Evolutionary conservation across 2,113 vertebrate species (phyloP).

Genomic region (Cyanoramphus novaezelandiae): DNA sequence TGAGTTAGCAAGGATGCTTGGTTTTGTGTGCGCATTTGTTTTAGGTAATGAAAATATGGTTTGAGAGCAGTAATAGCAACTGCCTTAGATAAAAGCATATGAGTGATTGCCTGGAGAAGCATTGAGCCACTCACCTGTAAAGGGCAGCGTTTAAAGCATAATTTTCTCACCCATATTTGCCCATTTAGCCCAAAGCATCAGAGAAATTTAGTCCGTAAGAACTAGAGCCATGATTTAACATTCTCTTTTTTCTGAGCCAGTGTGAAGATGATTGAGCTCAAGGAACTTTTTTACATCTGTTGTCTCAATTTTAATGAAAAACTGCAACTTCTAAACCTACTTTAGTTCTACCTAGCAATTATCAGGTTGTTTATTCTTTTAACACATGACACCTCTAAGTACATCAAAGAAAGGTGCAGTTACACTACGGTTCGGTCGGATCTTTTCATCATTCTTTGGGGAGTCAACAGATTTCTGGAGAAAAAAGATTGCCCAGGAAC

Average conservation of each 20-base stretch:
- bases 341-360: constrained; percentile 35
- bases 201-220: neutral
- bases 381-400: constrained; percentile 18
- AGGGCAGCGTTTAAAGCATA: neutral
- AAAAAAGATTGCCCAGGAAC: neutral
- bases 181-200: neutral
- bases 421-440: neutral
- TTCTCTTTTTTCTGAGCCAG: neutral
- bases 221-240: neutral
- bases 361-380: constrained; percentile 28
- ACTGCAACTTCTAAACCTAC: constrained; percentile 33
- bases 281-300: constrained; percentile 6
- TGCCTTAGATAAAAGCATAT: neutral
- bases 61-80: neutral
- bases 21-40: neutral
- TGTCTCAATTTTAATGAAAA: constrained; percentile 39
- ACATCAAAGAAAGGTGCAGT: constrained; percentile 41
- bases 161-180: constrained; percentile 12
- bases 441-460: constrained; percentile 6
- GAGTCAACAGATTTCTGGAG: neutral
- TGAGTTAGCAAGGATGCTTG: neutral
- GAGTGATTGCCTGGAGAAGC: neutral
- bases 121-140: neutral
- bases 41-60: neutral
- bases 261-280: constrained; percentile 11